phyloP scores from a whole-genome alignment of 2,113 vertebrate genomes.

The Seriola aureovittata region DNA sequence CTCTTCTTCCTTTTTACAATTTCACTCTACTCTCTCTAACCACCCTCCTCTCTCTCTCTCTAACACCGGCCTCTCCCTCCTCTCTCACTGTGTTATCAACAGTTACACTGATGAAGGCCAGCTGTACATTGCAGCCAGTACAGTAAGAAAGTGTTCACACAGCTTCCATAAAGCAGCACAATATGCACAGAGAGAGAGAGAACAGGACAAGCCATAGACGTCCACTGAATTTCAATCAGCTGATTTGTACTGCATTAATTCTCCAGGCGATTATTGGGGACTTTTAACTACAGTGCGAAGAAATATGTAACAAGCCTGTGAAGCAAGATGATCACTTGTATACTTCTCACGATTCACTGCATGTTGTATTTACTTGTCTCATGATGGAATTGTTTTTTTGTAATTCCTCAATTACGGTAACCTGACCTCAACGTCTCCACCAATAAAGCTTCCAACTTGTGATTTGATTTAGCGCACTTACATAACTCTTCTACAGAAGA shows the following conservation, averaged over 20 bases:
- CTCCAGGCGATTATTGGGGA: slow-evolving; percentile 29
- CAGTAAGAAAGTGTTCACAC: slow-evolving; percentile 50
- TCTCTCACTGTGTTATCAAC: slow-evolving; percentile 44
- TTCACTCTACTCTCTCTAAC: slow-evolving; percentile 34
- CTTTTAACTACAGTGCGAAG: slow-evolving; percentile 13
- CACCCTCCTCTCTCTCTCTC: not conserved
- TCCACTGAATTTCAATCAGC: slow-evolving; percentile 62
- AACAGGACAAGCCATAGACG: slow-evolving; percentile 25
- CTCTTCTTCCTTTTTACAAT: slow-evolving; percentile 24
- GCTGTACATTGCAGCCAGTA: slow-evolving; percentile 52
- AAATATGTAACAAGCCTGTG: slow-evolving; percentile 16
- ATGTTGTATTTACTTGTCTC: slow-evolving; percentile 6
- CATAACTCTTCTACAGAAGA: too few species aligned
- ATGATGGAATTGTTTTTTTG: not conserved
- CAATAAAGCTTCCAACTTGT: too few species aligned
- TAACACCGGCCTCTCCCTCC: not conserved
- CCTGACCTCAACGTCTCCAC: not conserved
- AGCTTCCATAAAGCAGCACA: slow-evolving; percentile 27
- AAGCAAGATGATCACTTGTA: slow-evolving; percentile 12
- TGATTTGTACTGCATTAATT: slow-evolving; percentile 37
- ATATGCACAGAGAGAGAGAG: slow-evolving; percentile 26
- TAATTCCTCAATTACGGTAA: not conserved
- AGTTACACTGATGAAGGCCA: slow-evolving; percentile 63
- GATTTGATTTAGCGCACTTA: too few species aligned
- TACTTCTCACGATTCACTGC: slow-evolving; percentile 2